Percentiles rank a stretch among this genome's conserved stretches.
phyloP scores from a whole-genome alignment of 2,797 vertebrate genomes.

The Babyrousa celebensis region DNA sequence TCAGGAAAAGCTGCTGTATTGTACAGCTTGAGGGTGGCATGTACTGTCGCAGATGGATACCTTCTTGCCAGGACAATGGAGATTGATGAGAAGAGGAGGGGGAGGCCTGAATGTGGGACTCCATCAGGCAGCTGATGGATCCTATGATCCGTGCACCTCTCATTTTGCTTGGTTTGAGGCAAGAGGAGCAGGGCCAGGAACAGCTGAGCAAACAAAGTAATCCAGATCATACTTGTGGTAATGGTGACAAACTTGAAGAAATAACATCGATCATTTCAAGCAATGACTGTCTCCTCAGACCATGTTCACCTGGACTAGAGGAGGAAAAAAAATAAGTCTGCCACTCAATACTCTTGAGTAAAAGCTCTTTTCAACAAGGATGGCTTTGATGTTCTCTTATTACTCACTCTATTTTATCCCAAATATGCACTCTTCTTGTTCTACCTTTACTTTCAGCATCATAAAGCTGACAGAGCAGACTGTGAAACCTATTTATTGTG shows the following conservation, averaged over 20 bases:
- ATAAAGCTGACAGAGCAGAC: conserved; percentile 67
- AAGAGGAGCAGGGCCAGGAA: background rate
- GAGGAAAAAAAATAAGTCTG: conserved; percentile 18
- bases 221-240: conserved; percentile 37
- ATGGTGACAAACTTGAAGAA: conserved; percentile 44
- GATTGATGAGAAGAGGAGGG: conserved; percentile 34
- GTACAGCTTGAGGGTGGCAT: background rate
- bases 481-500: conserved; percentile 55
- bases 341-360: conserved; percentile 29
- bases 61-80: conserved; percentile 58
- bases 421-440: conserved; percentile 1
- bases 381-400: conserved; percentile 63
- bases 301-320: conserved; percentile 51
- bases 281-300: conserved; percentile 48
- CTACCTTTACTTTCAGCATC: conserved; percentile 36
- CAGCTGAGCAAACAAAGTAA: conserved; percentile 55
- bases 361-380: conserved; percentile 27
- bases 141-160: conserved; percentile 13
- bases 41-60: background rate
- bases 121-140: background rate
- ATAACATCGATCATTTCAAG: conserved; percentile 66
- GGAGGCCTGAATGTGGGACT: background rate
- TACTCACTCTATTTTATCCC: conserved; percentile 61
- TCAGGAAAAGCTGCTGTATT: background rate
- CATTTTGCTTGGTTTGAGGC: conserved; percentile 19